phyloP scores from a whole-genome alignment of 2,113 vertebrate genomes.

The Coracopsis vasa region DNA sequence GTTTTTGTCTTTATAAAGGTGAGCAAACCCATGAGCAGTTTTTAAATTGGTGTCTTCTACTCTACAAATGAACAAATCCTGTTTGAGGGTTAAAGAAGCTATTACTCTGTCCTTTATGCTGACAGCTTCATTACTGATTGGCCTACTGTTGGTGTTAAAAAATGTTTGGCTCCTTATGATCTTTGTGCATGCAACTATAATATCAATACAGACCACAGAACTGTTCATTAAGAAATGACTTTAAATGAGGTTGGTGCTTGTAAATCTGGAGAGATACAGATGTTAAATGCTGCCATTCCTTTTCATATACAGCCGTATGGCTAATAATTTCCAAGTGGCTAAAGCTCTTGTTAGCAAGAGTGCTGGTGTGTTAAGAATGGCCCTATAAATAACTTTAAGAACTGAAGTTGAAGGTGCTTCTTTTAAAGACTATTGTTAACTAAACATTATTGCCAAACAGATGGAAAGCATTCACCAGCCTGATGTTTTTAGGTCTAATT shows the following conservation, averaged over 20 bases:
- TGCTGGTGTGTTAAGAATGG: conserved; percentile 80
- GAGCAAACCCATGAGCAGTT: conserved; percentile 82
- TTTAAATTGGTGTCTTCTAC: conserved; percentile 79
- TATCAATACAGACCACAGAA: conserved; percentile 75
- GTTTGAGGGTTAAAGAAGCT: conserved; percentile 83
- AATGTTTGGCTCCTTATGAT: conserved; percentile 83
- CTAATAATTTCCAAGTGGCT: conserved; percentile 83
- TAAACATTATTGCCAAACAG: conserved; percentile 92
- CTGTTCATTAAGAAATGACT: conserved; percentile 83
- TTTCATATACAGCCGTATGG: conserved; percentile 70
- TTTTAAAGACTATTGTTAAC: conserved; percentile 87
- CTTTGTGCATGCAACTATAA: conserved; percentile 76
- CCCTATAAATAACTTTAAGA: conserved; percentile 83
- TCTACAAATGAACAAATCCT: conserved; percentile 79
- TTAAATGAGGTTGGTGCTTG: conserved; percentile 78
- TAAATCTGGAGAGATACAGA: conserved; percentile 80
- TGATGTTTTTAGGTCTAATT: conserved; percentile 98
- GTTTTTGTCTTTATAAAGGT: conserved; percentile 84
- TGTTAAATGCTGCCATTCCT: conserved; percentile 79
- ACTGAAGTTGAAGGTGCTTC: conserved; percentile 86
- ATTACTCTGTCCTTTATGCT: conserved; percentile 84
- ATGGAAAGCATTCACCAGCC: conserved; percentile 92
- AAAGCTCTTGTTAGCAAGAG: conserved; percentile 79
- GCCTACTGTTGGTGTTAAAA: conserved; percentile 80
- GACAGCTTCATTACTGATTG: conserved; percentile 81